A percentile compares a stretch with the other conserved stretches of the same genome.
phyloP scores from a whole-genome alignment of 64 coral and sea anemone species.

The Cladopsammia gracilis region DNA sequence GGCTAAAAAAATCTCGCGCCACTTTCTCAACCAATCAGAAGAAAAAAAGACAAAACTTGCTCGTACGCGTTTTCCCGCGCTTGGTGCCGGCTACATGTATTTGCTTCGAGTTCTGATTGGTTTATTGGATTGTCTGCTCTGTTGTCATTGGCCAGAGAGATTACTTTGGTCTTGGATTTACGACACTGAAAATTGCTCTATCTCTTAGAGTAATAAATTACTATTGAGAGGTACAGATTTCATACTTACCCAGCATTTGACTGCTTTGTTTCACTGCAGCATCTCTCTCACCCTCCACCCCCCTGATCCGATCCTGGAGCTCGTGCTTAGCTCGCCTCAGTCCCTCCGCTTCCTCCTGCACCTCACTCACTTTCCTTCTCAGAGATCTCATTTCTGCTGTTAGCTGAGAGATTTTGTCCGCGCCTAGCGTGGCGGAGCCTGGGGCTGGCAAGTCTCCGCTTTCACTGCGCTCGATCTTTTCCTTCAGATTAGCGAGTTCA shows the following conservation, averaged over 20 bases:
- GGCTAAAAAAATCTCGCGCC: no score
- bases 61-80: no score
- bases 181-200: no score
- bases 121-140: no score
- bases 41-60: no score
- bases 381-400: slow-evolving; percentile 80
- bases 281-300: slow-evolving; percentile 86
- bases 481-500: slow-evolving; percentile 87
- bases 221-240: neutral
- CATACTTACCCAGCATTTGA: slow-evolving; percentile 70
- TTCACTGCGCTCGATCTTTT: slow-evolving; percentile 78
- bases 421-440: slow-evolving; percentile 87
- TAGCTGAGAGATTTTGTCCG: slow-evolving; percentile 95
- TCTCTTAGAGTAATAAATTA: no score
- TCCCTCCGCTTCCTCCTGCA: slow-evolving; percentile 77
- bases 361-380: slow-evolving; percentile 78
- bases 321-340: slow-evolving; percentile 71
- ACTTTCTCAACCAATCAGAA: no score
- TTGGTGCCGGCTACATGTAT: no score
- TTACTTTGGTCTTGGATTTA: no score
- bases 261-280: slow-evolving; percentile 69
- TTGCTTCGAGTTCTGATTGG: no score
- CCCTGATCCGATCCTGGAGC: slow-evolving; percentile 74
- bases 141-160: no score
- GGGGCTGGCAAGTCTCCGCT: slow-evolving; percentile 57